A percentile compares a stretch with the other conserved stretches of the same genome.
phyloP scores from a whole-genome alignment of 1,140 invertebrate genomes.

The Aphelinus certus region DNA sequence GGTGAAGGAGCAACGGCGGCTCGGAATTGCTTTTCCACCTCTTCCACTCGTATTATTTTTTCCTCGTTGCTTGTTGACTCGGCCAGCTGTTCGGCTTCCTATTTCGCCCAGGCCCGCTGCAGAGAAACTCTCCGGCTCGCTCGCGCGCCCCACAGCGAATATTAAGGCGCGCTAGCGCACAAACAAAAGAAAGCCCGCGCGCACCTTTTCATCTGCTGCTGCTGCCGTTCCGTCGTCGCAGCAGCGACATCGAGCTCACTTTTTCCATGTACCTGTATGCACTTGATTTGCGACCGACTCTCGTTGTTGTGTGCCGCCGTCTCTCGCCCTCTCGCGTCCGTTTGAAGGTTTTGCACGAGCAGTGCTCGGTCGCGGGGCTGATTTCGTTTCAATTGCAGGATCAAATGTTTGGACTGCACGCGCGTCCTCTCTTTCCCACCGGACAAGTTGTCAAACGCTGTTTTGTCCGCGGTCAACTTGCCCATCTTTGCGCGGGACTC shows the following conservation, averaged over 20 bases:
- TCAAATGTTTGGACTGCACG: too few relatives aligned
- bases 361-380: too few relatives aligned
- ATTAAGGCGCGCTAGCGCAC: slow-evolving; percentile 1
- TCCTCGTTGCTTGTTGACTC: slow-evolving; percentile 40
- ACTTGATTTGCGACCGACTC: slow-evolving; percentile 2
- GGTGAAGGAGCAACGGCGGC: slow-evolving; percentile 11
- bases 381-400: too few relatives aligned
- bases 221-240: neutral
- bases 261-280: neutral
- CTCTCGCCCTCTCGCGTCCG: too few relatives aligned
- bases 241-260: neutral
- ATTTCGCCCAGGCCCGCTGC: neutral
- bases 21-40: slow-evolving; percentile 47
- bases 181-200: neutral
- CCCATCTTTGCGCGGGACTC: too few relatives aligned
- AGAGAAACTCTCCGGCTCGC: too few relatives aligned
- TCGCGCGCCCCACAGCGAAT: neutral
- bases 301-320: too few relatives aligned
- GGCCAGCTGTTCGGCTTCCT: neutral
- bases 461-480: too few relatives aligned
- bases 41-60: slow-evolving; percentile 45
- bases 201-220: too few relatives aligned
- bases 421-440: too few relatives aligned
- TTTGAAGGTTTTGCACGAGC: too few relatives aligned
- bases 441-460: too few relatives aligned